Percentiles rank a stretch among this genome's conserved stretches.
phyloP scores from a whole-genome alignment of 2,888 invertebrate species.

The Isotomurus palustris region DNA sequence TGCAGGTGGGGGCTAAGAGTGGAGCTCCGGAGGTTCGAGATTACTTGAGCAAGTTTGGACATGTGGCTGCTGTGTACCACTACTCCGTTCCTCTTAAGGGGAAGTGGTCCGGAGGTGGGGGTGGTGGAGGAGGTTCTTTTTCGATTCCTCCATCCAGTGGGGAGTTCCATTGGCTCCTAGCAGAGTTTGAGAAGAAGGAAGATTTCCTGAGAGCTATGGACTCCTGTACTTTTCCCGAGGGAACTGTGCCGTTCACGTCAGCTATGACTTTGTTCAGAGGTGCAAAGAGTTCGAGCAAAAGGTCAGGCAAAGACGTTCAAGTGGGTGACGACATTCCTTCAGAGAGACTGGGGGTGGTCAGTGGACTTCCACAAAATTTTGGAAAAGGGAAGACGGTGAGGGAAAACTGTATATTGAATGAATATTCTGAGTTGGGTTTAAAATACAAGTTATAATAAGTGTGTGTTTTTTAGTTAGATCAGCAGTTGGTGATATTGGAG shows the following conservation, averaged over 20 bases:
- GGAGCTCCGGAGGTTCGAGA: slow-evolving; percentile 27
- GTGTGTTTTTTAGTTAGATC: slow-evolving; percentile 22
- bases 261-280: slow-evolving; percentile 34
- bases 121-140: background rate
- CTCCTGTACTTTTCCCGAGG: slow-evolving; percentile 29
- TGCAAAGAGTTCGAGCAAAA: background rate
- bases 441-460: background rate
- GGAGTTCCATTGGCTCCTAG: slow-evolving; percentile 41
- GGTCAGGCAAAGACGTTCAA: background rate
- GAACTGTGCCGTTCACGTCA: slow-evolving; percentile 34
- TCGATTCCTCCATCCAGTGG: slow-evolving; percentile 4
- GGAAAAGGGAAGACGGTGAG: no score
- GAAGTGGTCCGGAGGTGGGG: slow-evolving; percentile 20
- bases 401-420: slow-evolving; percentile 21
- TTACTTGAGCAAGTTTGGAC: slow-evolving; percentile 38
- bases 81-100: slow-evolving; percentile 34
- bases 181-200: slow-evolving; percentile 35
- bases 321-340: slow-evolving; percentile 10
- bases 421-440: background rate
- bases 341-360: slow-evolving; percentile 23
- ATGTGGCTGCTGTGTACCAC: slow-evolving; percentile 30
- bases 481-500: slow-evolving; percentile 35
- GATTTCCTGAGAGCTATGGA: slow-evolving; percentile 29
- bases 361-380: slow-evolving; percentile 14
- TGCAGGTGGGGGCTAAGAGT: slow-evolving; percentile 30